Evolutionary conservation across 1,140 invertebrate species (phyloP), one percentile per base, ranked within the genome.

Genomic region (Drosophila burlai): DNA sequence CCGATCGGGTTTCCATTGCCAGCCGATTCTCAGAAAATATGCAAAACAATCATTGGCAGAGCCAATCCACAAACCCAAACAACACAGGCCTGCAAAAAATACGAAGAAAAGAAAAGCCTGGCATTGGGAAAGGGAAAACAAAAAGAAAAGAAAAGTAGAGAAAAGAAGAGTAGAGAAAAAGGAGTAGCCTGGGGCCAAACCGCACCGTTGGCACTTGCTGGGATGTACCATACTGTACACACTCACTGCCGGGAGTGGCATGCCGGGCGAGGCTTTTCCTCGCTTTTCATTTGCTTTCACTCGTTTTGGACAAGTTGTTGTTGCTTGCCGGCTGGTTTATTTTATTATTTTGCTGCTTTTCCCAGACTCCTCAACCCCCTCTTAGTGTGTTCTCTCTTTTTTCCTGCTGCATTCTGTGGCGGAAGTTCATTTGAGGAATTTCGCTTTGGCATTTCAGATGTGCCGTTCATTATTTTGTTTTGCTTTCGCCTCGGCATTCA

Each of bases 361-460:
- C 40, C 29, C 31, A 43, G 18, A 54, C 16, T 40, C 7, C 43
- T 34, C 34, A 57, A 11, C 9, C 40, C 31, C 24, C 49, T 26
- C 18, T 21, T 29, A 8, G 16, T 24, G 24, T 13, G 63, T 40
- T 38, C 49, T 10, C 24, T 59, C 18, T 34, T 43, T 34, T 18
- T 60, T 45, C 24, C 46, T 42, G 62, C 71, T 78, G 83, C 83
- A 87, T 89, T 83, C 77, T 83, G 68, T 67, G 74, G 61, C 73
- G 84, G 80, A 81, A 84, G 77, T 77, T 81, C 74, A 84, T 78
- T 84, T 80, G 67, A 75, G 74, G 81, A 78, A 84, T 89, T 87
- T 83, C 52, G 62, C 69, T 71, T 69, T 61, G 84, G 84, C 59
- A 87, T 87, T 89, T 83, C 67, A 62, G 69, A 61, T 73, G 68